Conservation (phyloP, 2,888 invertebrate species). For the Pteria penguin region DNA sequence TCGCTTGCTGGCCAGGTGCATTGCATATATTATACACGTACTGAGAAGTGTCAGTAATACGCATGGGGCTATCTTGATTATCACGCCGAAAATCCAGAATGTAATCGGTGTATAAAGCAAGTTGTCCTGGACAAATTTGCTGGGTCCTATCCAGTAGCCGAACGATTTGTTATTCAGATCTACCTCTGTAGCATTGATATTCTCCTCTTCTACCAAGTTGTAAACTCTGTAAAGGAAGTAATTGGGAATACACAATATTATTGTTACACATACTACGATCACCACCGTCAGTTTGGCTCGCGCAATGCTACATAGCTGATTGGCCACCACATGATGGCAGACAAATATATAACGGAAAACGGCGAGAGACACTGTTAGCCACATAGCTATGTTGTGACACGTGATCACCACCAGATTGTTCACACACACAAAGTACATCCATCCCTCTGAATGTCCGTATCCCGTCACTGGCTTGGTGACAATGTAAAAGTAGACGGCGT, state of each 20-base stretch:
- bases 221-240: slow-evolving; percentile 73
- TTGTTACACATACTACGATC: slow-evolving; percentile 68
- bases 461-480: slow-evolving; percentile 55
- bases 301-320: slow-evolving; percentile 73
- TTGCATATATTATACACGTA: slow-evolving; percentile 76
- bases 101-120: slow-evolving; percentile 82
- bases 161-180: slow-evolving; percentile 12
- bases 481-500: slow-evolving; percentile 74
- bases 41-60: slow-evolving; percentile 87
- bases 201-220: slow-evolving; percentile 26
- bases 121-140: slow-evolving; percentile 61
- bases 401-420: slow-evolving; percentile 78
- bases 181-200: not conserved
- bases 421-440: slow-evolving; percentile 76
- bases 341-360: slow-evolving; percentile 90
- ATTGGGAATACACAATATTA: slow-evolving; percentile 77
- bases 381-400: slow-evolving; percentile 92
- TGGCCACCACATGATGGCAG: slow-evolving; percentile 76
- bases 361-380: slow-evolving; percentile 94
- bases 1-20: slow-evolving; percentile 74
- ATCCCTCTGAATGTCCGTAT: slow-evolving; percentile 68
- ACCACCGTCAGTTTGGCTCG: slow-evolving; percentile 75
- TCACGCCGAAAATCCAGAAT: slow-evolving; percentile 95
- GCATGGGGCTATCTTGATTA: slow-evolving; percentile 94
- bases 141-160: slow-evolving; percentile 71